Percentiles rank a stretch among this genome's conserved stretches.
Evolutionary conservation across 2,888 invertebrate genomes (phyloP).

Genomic region (Brachylomia viminalis): DNA sequence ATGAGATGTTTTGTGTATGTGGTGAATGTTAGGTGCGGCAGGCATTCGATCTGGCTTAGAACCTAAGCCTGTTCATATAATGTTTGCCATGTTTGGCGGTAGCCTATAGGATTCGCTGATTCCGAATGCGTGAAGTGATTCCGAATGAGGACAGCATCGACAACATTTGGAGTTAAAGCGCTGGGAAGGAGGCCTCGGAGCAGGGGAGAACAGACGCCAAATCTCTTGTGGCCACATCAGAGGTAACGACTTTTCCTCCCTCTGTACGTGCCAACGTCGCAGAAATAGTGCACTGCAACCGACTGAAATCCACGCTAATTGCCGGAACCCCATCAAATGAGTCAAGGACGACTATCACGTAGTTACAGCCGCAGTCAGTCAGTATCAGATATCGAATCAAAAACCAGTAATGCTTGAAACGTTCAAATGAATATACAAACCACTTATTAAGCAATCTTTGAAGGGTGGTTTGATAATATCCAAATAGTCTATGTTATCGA

Average conservation of each 20-base stretch:
- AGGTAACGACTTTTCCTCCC: not conserved
- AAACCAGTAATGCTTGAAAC: not conserved
- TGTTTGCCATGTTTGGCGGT: too few species aligned
- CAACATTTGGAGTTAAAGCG: not conserved
- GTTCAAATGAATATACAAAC: not conserved
- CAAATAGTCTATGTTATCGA: slow-evolving; percentile 1
- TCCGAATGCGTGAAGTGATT: not conserved
- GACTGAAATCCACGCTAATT: not conserved
- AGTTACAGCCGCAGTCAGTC: not conserved
- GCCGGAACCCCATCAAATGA: not conserved
- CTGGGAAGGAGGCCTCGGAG: not conserved
- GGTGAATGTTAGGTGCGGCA: too few species aligned
- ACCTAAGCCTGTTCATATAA: too few species aligned
- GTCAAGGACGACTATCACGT: not conserved
- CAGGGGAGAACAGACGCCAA: not conserved
- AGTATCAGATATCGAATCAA: not conserved
- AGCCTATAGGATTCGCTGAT: too few species aligned
- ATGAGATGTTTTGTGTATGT: too few species aligned
- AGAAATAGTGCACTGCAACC: too few species aligned
- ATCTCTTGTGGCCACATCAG: not conserved
- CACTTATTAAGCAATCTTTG: slow-evolving; percentile 38
- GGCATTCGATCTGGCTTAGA: too few species aligned
- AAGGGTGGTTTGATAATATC: slow-evolving; percentile 54
- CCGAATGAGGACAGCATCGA: not conserved
- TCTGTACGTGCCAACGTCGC: too few species aligned